Base-by-base conservation (phyloP, 2,113 vertebrate genomes). In the Erythrolamprus reginae region DNA sequence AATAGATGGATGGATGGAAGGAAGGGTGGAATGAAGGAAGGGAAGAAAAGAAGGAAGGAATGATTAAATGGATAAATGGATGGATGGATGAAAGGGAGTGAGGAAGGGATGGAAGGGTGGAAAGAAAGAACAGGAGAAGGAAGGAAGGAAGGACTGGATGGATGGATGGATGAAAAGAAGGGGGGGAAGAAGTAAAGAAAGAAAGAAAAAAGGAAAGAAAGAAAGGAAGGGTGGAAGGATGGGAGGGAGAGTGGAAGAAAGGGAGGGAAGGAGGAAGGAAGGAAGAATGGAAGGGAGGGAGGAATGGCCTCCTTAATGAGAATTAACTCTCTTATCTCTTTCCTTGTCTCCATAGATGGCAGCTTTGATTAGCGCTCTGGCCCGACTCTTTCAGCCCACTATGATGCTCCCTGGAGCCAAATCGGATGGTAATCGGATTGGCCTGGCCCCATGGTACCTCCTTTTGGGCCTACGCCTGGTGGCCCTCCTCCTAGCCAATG, bases 281-380 rank as follows among this genome's bases (percentile, higher is more conserved):
- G n/a, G n/a, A n/a, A n/a, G n/a, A n/a, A n/a, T n/a, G n/a, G n/a
- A n/a, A n/a, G n/a, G n/a, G n/a, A n/a, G n/a, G n/a, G n/a, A n/a
- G n/a, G n/a, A 84, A 28, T 50, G 47, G 26, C 47, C 26, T 77
- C 17, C 7, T 77, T 19, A 77, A 77, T n/a, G 48, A 89, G 47
- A 21, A 2, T 19, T 2, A 17, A 26, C 12, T 83, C 13, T 21
- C 8, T 51, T 53, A 47, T 47, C 4, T 7, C 38, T 82, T 82
- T 53, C 19, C n/a, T 12, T 88, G 8, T 91, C 58, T 89, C 88
- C 86, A 38, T 87, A 92, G 89, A 92, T 92, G 92, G 92, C 92
- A 1, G 70, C 82, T 61, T 53, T 91, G 3, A 21, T 91, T 61
- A 77, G 53, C 13, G 70, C 45, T 19, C 17, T 91, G 45, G 82